Evolutionary conservation across 2,888 invertebrate species (phyloP).

Genomic region (Agrypnus murinus): DNA sequence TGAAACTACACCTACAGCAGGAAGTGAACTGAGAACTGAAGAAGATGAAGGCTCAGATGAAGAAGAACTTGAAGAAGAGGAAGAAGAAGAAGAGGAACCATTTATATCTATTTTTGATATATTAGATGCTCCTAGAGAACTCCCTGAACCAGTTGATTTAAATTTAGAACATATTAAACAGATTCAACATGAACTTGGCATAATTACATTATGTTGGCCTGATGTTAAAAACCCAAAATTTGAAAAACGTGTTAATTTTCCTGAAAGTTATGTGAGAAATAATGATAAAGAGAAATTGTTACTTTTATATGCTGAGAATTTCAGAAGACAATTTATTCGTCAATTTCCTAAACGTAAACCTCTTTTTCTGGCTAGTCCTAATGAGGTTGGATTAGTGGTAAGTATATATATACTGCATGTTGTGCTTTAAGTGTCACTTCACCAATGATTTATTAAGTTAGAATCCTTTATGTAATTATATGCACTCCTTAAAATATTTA

Average conservation of each 20-base stretch:
- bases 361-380: constrained; percentile 81
- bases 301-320: constrained; percentile 85
- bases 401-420: too few species aligned
- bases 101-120: constrained; percentile 65
- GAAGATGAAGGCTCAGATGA: constrained; percentile 18
- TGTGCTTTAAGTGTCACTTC: too few species aligned
- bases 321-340: constrained; percentile 80
- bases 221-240: constrained; percentile 74
- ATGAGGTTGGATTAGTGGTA: constrained; percentile 87
- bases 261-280: constrained; percentile 79
- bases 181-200: constrained; percentile 76
- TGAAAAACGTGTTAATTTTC: constrained; percentile 76
- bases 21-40: constrained; percentile 9
- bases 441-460: not conserved
- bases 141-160: constrained; percentile 67
- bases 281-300: constrained; percentile 82
- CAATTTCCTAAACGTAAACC: constrained; percentile 78
- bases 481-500: too few species aligned
- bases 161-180: constrained; percentile 75
- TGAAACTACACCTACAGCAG: not conserved
- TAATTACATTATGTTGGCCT: constrained; percentile 80
- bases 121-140: constrained; percentile 64
- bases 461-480: too few species aligned
- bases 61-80: constrained; percentile 39
- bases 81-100: constrained; percentile 59